Evolutionary conservation across 2,797 vertebrate genomes (phyloP), one percentile per base, ranked within the genome.

Genomic region (Cryptoprocta ferox): DNA sequence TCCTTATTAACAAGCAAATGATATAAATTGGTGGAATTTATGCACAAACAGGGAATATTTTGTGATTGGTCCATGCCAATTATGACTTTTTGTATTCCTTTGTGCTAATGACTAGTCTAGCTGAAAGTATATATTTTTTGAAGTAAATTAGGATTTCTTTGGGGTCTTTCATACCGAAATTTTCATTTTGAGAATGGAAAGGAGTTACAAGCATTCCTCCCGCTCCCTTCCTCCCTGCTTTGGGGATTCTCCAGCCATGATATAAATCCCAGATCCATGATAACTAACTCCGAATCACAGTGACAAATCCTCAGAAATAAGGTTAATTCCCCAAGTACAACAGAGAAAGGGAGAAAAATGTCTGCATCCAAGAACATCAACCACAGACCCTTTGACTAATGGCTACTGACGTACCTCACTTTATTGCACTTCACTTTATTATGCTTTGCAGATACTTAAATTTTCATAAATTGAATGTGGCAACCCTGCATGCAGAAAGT

Each of bases 21-120:
- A 61, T 35, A 37, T 66, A 73, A 73, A 89, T 28, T 89, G 18
- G 13, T 84, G 10, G 94, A 91, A 53, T 83, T 26, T n/a, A 39
- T 35, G 1, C 65, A 13, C 35, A 6, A 66, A 13, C 10, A 68
- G n/a, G 14, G 12, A 50, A 18, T 95, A 70, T 42, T 70, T 68
- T 16, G 5, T 30, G 32, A 45, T 73, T 79, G 19, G 15, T 88
- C 4, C 16, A 84, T 66, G 19, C 4, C n/a, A 79, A 28, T 87
- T 83, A 65, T 73, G 12, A 73, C 1, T n/a, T 70, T 30, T 70
- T 63, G n/a, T 16, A 83, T 71, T 59, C 26, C 4, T 81, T 26
- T 88, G n/a, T 83, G 66, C 37, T 48, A 81, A 37, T 68, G 39
- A 42, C 5, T 48, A 13, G 12, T 50, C 21, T 91, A 75, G n/a